phyloP scores from a whole-genome alignment of 1,140 invertebrate species.

The Polypedilum vanderplanki region DNA sequence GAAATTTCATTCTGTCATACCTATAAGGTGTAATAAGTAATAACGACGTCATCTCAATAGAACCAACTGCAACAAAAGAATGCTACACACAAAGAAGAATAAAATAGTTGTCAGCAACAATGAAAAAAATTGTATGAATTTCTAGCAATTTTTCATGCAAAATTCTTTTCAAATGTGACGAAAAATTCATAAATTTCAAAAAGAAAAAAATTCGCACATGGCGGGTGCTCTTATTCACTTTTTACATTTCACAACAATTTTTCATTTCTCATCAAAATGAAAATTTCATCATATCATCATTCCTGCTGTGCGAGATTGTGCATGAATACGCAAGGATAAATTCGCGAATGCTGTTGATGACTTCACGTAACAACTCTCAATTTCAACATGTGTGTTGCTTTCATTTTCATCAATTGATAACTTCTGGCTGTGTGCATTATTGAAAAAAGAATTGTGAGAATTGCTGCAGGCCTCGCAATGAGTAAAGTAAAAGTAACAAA shows the following conservation, averaged over 20 bases:
- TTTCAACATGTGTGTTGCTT: conserved; percentile 14
- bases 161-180: not conserved
- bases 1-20: not conserved
- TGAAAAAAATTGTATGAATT: not conserved
- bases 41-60: not conserved
- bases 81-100: too few relatives aligned
- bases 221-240: not conserved
- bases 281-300: not conserved
- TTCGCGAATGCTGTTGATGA: conserved; percentile 21
- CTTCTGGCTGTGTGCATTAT: too few relatives aligned
- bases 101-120: conserved; percentile 5
- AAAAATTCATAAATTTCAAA: not conserved
- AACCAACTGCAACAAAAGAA: not conserved
- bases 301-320: not conserved
- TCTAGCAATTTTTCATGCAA: not conserved
- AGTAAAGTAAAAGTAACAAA: not conserved
- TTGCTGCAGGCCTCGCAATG: not conserved
- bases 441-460: not conserved
- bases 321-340: not conserved
- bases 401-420: not conserved
- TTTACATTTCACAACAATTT: too few relatives aligned
- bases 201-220: too few relatives aligned
- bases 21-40: not conserved
- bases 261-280: conserved; percentile 19
- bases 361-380: conserved; percentile 24